phyloP scores from a whole-genome alignment of 2,113 vertebrate genomes.

The Rattus rattus region DNA sequence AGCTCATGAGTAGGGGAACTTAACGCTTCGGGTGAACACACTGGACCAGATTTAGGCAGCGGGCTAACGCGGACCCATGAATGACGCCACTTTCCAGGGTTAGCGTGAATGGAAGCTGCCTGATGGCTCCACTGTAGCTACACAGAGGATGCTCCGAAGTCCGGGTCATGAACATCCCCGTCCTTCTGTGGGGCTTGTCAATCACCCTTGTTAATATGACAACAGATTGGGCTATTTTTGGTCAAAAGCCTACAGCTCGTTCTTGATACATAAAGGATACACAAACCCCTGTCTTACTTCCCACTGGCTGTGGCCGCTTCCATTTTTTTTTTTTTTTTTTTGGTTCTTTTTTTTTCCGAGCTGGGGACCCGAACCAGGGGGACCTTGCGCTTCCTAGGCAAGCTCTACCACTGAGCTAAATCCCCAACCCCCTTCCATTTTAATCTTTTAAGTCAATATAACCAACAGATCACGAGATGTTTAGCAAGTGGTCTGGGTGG shows the following conservation, averaged over 20 bases:
- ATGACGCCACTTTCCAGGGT: constrained; percentile 25
- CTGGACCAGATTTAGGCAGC: constrained; percentile 26
- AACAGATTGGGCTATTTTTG: background rate
- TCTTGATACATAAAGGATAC: background rate
- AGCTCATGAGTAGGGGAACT: constrained; percentile 59
- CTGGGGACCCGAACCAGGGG: no score
- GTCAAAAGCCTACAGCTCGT: background rate
- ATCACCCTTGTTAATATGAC: background rate
- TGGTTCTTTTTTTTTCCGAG: no score
- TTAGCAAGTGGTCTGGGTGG: background rate
- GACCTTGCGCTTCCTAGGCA: no score
- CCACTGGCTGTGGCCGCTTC: background rate
- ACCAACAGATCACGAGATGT: background rate
- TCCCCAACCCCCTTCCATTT: no score
- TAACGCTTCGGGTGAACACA: background rate
- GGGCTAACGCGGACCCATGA: background rate
- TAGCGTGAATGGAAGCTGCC: background rate
- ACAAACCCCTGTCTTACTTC: background rate
- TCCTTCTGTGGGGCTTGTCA: background rate
- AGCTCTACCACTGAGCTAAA: no score
- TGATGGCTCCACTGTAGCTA: background rate
- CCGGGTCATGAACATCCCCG: background rate
- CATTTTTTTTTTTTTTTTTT: no score
- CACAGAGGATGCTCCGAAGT: background rate
- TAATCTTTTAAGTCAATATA: background rate